Base-by-base conservation (phyloP, 2,888 invertebrate genomes). In the Teleogryllus oceanicus region DNA sequence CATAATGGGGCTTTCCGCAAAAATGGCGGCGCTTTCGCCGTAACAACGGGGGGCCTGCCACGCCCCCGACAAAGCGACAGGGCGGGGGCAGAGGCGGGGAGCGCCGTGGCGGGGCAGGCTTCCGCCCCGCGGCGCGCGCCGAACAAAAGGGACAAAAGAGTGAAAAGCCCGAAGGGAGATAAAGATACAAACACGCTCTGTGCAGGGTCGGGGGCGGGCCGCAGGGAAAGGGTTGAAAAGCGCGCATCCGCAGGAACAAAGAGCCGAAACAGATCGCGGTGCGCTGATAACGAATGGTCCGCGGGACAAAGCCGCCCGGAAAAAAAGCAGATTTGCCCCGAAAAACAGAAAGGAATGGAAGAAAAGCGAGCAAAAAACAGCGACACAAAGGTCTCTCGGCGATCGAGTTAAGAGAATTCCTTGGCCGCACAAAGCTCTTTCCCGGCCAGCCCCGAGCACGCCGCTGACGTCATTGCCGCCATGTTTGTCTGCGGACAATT, bases 261-360 rank as follows among this genome's bases (percentile, higher is more conserved):
- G 62, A 13, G 13, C 62, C 62, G 62, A 62, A 62, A 62, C 62
- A 62, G 62, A 62, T 62, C 62, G 62, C 62, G 16, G 62, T 62
- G 62, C 62, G 62, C 62, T 62, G 62, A 62, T 62, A 62, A 62
- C 62, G n/a, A 13, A 62, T 3, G n/a, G 16, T n/a, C 62, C 62
- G 62, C 62, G 8, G 62, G 62, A 62, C 62, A 62, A 62, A 62
- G n/a, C 49, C 20, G 50, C 50, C n/a, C 78, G 78, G 0, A 78
- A 49, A 78, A 50, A 49, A 78, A 78, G 51, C 62, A 62, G 62
- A 62, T 62, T 62, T 62, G 62, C 62, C 62, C 62, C 62, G 62
- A 78, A 50, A 78, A 78, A 50, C 13, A 49, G 21, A 78, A 78
- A 78, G 51, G 50, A 50, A 50, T 49, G 51, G 50, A 50, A 50